Evolutionary conservation across 2,888 invertebrate genomes (phyloP), one percentile per base, ranked within the genome.

Genomic region (Ecdyonurus torrentis): DNA sequence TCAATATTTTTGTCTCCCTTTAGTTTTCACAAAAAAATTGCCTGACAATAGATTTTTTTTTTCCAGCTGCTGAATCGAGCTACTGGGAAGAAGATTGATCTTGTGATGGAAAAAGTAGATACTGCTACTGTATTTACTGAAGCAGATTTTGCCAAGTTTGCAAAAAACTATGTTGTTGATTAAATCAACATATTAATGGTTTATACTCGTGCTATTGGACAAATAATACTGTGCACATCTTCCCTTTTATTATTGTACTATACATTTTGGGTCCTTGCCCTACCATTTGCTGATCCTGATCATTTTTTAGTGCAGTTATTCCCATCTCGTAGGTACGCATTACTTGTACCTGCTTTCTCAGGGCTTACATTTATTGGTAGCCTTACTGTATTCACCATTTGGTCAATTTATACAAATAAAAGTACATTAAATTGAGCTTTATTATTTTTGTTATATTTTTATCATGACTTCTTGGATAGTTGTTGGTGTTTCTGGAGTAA

Each of bases 401-500:
- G 65, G 25, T 66, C 67, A 23, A 61, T 69, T 1, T 65, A 61
- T 20, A 61, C 52, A 52, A 25, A 18, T 59, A 58, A 37, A 23
- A 62, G 65, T 62, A 69, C 68, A 69, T 65, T 58, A 52, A 61
- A 52, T 23, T 61, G 10, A 10, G 25, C 25, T 52, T 18, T 24
- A 61, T 2, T 52, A 24, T n/a, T 22, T 25, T 61, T 1, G 22
- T 19, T 37, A n/a, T 52, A 23, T 60, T 50, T 24, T 55, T 10
- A 65, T 50, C 65, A 80, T 70, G 72, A 80, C 69, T 70, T 79
- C 74, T 66, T 82, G 80, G 81, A 68, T 82, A 52, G 74, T 86
- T 61, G 75, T 87, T 64, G 90, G 89, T 5, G 80, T 91, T 66
- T 84, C 87, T 52, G 89, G 92, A 1, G 86, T 87, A 1, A 91